Conservation (phyloP, 2,113 vertebrate species). For the Rhinoptilus africanus region DNA sequence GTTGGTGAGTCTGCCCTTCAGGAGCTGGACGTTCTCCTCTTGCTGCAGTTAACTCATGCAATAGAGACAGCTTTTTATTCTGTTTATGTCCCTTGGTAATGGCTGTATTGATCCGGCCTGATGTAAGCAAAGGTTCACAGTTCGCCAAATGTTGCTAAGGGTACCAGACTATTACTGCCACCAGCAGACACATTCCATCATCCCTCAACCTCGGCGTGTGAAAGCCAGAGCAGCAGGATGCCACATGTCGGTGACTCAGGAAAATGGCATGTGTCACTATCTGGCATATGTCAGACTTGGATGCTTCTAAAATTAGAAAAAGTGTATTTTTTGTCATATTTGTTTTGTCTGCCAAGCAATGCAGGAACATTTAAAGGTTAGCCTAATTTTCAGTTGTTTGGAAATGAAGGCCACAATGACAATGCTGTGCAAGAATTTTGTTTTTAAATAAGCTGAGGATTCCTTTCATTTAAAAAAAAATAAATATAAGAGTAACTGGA, state of each 20-base stretch:
- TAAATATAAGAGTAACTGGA: not conserved
- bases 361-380: slow-evolving; percentile 21
- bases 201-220: not conserved
- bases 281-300: not conserved
- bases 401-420: not conserved
- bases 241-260: not conserved
- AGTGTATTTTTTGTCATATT: not conserved
- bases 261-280: not conserved
- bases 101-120: slow-evolving; percentile 56
- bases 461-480: not conserved
- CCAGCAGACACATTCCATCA: slow-evolving; percentile 45
- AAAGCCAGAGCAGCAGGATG: slow-evolving; percentile 6
- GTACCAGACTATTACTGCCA: slow-evolving; percentile 50
- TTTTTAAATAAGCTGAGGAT: not conserved
- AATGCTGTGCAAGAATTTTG: not conserved
- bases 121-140: slow-evolving; percentile 57
- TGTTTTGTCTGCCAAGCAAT: not conserved
- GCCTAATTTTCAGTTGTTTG: not conserved
- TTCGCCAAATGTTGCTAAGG: slow-evolving; percentile 24
- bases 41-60: slow-evolving; percentile 58
- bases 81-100: slow-evolving; percentile 57
- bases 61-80: slow-evolving; percentile 45
- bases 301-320: slow-evolving; percentile 18
- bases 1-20: slow-evolving; percentile 42
- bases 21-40: slow-evolving; percentile 42